A percentile compares a stretch with the other conserved stretches of the same genome.
Conservation (phyloP, 2,113 vertebrate genomes). For the Chloebia gouldiae region DNA sequence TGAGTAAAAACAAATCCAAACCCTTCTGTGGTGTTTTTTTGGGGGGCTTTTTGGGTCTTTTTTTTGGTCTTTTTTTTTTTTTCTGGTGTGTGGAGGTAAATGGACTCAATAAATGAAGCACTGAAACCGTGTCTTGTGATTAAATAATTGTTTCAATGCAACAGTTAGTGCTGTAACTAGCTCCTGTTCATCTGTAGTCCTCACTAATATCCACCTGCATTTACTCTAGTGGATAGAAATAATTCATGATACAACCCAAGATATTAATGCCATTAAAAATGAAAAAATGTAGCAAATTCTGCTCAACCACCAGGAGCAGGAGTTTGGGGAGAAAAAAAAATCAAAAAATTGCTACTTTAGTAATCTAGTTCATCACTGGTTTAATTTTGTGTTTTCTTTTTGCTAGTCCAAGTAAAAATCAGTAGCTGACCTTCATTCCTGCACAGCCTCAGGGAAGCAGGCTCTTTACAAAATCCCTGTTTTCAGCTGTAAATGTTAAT, state of each 20-base stretch:
- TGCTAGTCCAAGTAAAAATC: background rate
- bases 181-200: background rate
- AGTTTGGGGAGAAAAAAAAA: background rate
- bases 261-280: background rate
- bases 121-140: background rate
- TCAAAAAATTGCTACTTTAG: background rate
- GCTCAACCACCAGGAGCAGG: background rate
- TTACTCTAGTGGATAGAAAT: background rate
- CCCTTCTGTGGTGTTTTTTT: background rate
- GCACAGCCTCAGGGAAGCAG: constrained; percentile 44
- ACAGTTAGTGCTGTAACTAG: background rate
- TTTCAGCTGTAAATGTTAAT: constrained; percentile 73
- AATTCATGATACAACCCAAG: background rate
- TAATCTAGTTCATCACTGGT: background rate
- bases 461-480: constrained; percentile 18
- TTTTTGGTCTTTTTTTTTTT: background rate
- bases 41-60: background rate
- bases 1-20: background rate
- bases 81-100: background rate
- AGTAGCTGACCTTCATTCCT: background rate
- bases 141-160: background rate
- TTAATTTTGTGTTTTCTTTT: background rate
- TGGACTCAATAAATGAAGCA: background rate
- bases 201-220: background rate
- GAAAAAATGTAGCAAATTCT: background rate